Conservation (phyloP, 2,113 vertebrate species). For the Ascaphus truei region DNA sequence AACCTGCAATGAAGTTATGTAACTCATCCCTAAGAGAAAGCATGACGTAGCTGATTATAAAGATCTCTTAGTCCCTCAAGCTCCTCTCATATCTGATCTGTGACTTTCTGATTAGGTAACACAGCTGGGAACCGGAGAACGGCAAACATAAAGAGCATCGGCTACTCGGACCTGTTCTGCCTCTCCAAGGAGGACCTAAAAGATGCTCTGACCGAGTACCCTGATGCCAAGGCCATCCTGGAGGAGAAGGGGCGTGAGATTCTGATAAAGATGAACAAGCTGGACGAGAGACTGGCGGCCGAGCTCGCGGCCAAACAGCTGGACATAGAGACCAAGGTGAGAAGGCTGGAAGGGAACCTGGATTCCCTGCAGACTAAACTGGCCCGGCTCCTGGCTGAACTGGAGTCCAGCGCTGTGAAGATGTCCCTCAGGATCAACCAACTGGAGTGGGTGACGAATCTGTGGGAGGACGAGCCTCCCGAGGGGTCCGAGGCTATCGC, state of each 20-base stretch:
- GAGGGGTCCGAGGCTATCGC: not conserved
- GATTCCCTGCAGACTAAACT: slow-evolving; percentile 75
- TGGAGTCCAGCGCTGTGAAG: slow-evolving; percentile 74
- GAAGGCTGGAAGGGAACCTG: slow-evolving; percentile 61
- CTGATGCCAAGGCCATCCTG: slow-evolving; percentile 72
- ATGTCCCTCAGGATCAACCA: slow-evolving; percentile 65
- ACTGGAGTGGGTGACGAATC: slow-evolving; percentile 63
- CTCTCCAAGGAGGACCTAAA: slow-evolving; percentile 85
- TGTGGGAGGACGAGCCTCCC: not conserved
- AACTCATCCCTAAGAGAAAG: too few relatives aligned
- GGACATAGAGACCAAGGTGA: slow-evolving; percentile 54
- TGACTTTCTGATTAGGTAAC: slow-evolving; percentile 67
- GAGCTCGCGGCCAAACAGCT: slow-evolving; percentile 45
- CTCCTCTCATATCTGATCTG: too few relatives aligned
- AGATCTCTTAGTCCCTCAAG: too few relatives aligned
- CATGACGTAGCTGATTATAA: too few relatives aligned
- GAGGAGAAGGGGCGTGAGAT: slow-evolving; percentile 88
- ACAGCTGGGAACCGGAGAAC: slow-evolving; percentile 85
- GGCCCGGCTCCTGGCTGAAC: slow-evolving; percentile 79
- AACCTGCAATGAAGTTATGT: too few relatives aligned
- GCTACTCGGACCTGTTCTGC: slow-evolving; percentile 88
- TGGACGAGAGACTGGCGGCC: slow-evolving; percentile 57
- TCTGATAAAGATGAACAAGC: slow-evolving; percentile 78
- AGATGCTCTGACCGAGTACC: slow-evolving; percentile 79
- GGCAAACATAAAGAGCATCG: slow-evolving; percentile 87